phyloP scores from a whole-genome alignment of 2,888 invertebrate species.

The Mechanitis messenoides region DNA sequence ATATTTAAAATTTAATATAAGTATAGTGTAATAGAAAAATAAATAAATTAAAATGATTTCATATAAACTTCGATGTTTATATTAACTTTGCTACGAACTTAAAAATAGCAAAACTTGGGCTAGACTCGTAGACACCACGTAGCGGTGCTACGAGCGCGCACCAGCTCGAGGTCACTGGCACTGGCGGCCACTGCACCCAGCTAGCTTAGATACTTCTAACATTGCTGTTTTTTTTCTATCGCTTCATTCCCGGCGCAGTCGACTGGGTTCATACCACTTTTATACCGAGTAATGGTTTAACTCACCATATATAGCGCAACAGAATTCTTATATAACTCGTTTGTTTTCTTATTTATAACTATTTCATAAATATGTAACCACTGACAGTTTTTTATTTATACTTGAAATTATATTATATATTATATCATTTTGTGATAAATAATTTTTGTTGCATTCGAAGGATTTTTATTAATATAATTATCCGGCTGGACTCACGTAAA shows the following conservation, averaged over 20 bases:
- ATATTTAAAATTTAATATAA: too few relatives aligned
- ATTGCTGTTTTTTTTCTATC: slow-evolving; percentile 70
- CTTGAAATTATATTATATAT: neutral
- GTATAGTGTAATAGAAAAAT: too few relatives aligned
- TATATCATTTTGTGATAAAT: neutral
- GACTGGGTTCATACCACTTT: slow-evolving; percentile 44
- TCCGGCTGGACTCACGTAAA: too few relatives aligned
- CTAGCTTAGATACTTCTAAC: slow-evolving; percentile 74
- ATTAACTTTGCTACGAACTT: neutral
- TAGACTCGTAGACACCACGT: slow-evolving; percentile 51
- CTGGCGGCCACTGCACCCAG: slow-evolving; percentile 70
- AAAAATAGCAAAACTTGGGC: slow-evolving; percentile 3
- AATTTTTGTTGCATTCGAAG: too few relatives aligned
- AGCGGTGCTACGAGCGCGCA: slow-evolving; percentile 54
- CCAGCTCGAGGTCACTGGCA: slow-evolving; percentile 65
- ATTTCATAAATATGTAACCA: neutral
- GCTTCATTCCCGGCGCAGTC: slow-evolving; percentile 60
- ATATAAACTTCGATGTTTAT: too few relatives aligned
- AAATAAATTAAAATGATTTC: too few relatives aligned
- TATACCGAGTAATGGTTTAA: slow-evolving; percentile 32
- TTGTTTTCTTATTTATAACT: slow-evolving; percentile 12
- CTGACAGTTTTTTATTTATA: neutral
- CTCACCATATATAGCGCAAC: slow-evolving; percentile 26
- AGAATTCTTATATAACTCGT: slow-evolving; percentile 21
- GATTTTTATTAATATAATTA: too few relatives aligned